Base-by-base conservation (phyloP, 2,113 vertebrate species). In the Cettia cetti region DNA sequence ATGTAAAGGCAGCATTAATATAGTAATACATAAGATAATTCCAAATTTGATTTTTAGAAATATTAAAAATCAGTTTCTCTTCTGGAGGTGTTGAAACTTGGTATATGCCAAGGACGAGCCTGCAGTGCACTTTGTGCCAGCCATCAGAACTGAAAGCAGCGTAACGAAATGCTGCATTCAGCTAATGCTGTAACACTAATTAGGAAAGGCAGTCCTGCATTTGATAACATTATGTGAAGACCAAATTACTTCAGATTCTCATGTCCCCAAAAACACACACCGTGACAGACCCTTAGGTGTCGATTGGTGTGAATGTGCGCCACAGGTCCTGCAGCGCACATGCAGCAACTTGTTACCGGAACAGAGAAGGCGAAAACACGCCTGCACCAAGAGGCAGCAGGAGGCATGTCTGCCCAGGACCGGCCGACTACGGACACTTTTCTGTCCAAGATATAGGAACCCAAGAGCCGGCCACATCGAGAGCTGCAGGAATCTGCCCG, bases 381-480 rank as follows among this genome's bases (percentile, higher is more conserved):
- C 3, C 2, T 3, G 31, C 75, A 59, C 19, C 4, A 8, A 13
- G 8, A 27, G 7, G 26, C 50, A 22, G 49, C 45, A 12, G 2
- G 27, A 50, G 28, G 19, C 37, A 7, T 1, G 11, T 53, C 39
- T 6, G 49, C 39, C 22, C 11, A 1, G 40, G 15, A 18, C 28
- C 6, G 21, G n/a, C 7, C 7, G 13, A 13, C 18, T 21, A 57
- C 11, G 44, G 14, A 40, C 9, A 7, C n/a, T 1, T 7, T 47
- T 33, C 50, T 24, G 59, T 21, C 17, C 30, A 2, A 13, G 18
- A 9, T 1, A 33, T 1, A 45, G 15, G 14, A 45, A 50, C 20
- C 1, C 15, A 19, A 1, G 21, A 50, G 28, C 28, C 10, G 1
- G 54, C 30, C 50, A 18, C n/a, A 11, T 0, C 1, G 2, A 3